Base-by-base conservation (phyloP, 2,113 vertebrate species). In the Eleginops maclovinus region DNA sequence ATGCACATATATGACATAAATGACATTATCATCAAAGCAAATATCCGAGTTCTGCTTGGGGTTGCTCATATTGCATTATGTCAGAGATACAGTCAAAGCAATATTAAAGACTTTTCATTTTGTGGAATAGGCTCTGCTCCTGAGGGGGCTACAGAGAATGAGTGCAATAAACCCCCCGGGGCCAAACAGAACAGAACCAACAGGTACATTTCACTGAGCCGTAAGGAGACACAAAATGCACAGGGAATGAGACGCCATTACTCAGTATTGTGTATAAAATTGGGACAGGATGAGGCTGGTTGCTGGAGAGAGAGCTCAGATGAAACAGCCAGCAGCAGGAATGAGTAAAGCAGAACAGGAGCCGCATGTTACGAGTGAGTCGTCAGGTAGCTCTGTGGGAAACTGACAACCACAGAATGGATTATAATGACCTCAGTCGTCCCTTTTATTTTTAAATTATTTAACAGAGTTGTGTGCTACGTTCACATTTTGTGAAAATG, bases 141-240 rank as follows among this genome's bases (percentile, higher is more conserved):
- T 59, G 64, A 63, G 26, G 63, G 19, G 47, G 46, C 31, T 58
- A 51, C 44, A 63, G 21, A 4, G 9, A 26, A 54, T 3, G 49
- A 72, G 46, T 66, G 49, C 61, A 61, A 54, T 60, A 66, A 79
- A 55, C 60, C 72, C n/a, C 54, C 51, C 31, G 11, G 61, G 47
- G 22, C 56, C 43, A 8, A 19, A 49, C 53, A 60, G 49, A 24
- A 41, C 56, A 50, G 47, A 67, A 47, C 22, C 50, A 69, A 54
- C 65, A 75, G 13, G 36, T 70, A 17, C 36, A 49, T 59, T 65
- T 75, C 51, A 43, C 43, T n/a, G 31, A 69, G 11, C 54, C 10
- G 26, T 9, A 17, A n/a, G 41, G n/a, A 69, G 22, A 67, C 17
- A 60, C 24, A 49, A 40, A 22, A 47, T 4, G 12, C 24, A 47